Base-by-base conservation (phyloP, 2,113 vertebrate species). In the Pseudopodoces humilis region DNA sequence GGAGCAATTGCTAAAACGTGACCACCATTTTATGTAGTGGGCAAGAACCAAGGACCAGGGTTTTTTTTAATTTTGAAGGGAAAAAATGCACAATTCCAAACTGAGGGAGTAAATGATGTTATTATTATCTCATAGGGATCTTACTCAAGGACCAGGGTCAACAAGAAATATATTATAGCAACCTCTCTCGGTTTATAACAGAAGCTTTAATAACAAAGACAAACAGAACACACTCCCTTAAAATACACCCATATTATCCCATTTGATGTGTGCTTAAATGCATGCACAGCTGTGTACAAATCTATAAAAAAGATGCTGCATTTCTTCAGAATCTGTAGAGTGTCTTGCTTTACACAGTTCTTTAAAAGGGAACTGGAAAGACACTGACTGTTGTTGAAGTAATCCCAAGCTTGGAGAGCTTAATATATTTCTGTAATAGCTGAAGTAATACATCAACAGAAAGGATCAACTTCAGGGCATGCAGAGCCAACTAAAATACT, bases 121-220 rank as follows among this genome's bases (percentile, higher is more conserved):
- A 33, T n/a, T 72, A 6, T 25, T 46, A 71, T 35, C 47, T 43
- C 16, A 78, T 5, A 46, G 0, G 2, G 1, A 4, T 28, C 37
- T 77, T 58, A 69, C 15, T 30, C 33, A 89, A 90, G 69, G 44
- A 63, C 10, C 23, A 71, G 25, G 9, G 16, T 56, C 44, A 81
- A 19, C 15, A 75, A 65, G 31, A 83, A 90, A 69, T 2, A 4
- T 49, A 85, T 44, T 33, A n/a, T 20, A 70, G 31, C 37, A 88
- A 8, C 22, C 37, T 83, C 6, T 5, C 43, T 33, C 2, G 0
- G 11, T 23, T 87, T 79, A 52, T 64, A 83, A 58, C 6, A 49
- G 31, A 46, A 69, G 71, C 79, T 55, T 60, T 55, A 77, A 69
- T 12, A 86, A 28, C 63, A 62, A 65, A 89, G 67, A 90, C 43